Percentiles rank a stretch among this genome's conserved stretches.
Evolutionary conservation across 2,888 invertebrate species (phyloP).

Genomic region (Dysmachus trigonus): DNA sequence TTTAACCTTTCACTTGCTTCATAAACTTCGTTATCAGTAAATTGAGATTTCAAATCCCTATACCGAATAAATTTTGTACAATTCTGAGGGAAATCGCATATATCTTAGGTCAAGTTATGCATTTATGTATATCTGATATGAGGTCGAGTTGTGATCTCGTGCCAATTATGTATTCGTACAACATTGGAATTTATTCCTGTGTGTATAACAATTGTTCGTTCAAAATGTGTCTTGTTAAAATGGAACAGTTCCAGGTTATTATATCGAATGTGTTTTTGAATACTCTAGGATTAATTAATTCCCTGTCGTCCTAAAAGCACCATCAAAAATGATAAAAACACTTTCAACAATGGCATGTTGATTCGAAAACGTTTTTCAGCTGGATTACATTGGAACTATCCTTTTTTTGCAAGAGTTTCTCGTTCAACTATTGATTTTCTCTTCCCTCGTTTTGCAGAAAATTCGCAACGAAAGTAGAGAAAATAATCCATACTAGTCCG

Average conservation of each 20-base stretch:
- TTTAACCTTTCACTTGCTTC: not conserved
- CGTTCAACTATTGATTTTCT: conserved; percentile 8
- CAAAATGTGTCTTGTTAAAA: not conserved
- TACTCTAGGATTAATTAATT: not conserved
- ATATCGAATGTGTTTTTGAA: not conserved
- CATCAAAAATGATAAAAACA: not conserved
- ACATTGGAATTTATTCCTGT: not conserved
- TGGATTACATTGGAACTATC: not conserved
- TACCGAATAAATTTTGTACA: not conserved
- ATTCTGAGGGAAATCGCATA: not conserved
- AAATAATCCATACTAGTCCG: not conserved
- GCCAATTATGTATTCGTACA: not conserved
- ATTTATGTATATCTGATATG: not conserved
- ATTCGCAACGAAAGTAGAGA: not conserved
- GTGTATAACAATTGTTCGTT: not conserved
- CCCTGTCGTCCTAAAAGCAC: not conserved
- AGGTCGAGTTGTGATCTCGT: not conserved
- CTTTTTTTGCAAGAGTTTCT: not conserved
- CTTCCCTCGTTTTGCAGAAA: not conserved
- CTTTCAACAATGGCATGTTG: not conserved
- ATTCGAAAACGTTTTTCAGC: not conserved
- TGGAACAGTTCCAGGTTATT: not conserved
- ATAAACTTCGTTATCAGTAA: not conserved
- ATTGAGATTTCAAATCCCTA: not conserved
- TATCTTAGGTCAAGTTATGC: not conserved